Evolutionary conservation across 2,888 invertebrate genomes (phyloP).

Genomic region (Congeria kusceri): DNA sequence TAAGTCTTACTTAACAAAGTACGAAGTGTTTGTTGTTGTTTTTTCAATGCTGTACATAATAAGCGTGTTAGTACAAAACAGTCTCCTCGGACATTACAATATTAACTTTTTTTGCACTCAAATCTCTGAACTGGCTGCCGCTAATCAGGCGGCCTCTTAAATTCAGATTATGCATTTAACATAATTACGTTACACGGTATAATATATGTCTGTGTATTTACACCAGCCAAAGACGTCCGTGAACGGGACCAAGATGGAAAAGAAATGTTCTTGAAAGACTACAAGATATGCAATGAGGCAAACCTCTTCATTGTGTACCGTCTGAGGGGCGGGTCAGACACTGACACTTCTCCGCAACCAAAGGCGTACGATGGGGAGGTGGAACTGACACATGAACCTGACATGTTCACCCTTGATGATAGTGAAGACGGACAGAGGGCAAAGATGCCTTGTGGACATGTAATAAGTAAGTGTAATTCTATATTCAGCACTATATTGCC

Average conservation of each 20-base stretch:
- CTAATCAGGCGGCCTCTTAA: no score
- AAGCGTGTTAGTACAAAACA: no score
- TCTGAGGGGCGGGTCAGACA: slow-evolving; percentile 44
- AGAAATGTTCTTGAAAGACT: slow-evolving; percentile 45
- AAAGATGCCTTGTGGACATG: slow-evolving; percentile 70
- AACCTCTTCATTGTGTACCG: slow-evolving; percentile 53
- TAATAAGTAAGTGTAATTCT: slow-evolving; percentile 59
- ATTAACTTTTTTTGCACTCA: no score
- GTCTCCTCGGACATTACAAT: no score
- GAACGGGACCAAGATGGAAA: slow-evolving; percentile 28
- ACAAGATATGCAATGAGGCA: slow-evolving; percentile 46
- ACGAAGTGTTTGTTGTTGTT: no score
- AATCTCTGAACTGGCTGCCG: no score
- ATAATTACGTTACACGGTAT: no score
- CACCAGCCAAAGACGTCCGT: slow-evolving; percentile 44
- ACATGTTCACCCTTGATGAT: slow-evolving; percentile 71
- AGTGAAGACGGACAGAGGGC: slow-evolving; percentile 54
- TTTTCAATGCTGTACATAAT: no score
- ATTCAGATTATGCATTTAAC: no score
- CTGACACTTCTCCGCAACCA: slow-evolving; percentile 6
- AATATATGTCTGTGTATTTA: no score
- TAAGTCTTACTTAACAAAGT: no score
- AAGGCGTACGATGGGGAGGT: slow-evolving; percentile 55
- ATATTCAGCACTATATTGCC: no score
- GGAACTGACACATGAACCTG: slow-evolving; percentile 56